Evolutionary conservation across 2,113 vertebrate species (phyloP).

Genomic region (Phycodurus eques): DNA sequence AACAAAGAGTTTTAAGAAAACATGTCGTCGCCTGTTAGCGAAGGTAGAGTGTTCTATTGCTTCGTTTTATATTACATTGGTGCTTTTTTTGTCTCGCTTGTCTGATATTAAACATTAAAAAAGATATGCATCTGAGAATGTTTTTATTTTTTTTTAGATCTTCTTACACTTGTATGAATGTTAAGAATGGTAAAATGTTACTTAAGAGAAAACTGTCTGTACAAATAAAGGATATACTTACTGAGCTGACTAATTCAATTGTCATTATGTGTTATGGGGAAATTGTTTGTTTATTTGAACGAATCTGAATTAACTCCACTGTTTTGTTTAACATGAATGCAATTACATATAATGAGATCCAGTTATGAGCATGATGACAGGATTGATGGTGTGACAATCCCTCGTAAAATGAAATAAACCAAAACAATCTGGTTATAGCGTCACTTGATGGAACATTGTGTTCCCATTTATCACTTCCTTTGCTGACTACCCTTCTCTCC

Average conservation of each 20-base stretch:
- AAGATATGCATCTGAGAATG: no score
- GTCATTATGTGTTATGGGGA: not conserved
- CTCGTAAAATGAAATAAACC: not conserved
- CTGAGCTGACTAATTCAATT: not conserved
- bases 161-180: no score
- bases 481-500: conserved; percentile 29
- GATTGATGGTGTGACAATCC: not conserved
- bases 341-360: not conserved
- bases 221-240: not conserved
- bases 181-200: not conserved
- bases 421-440: not conserved
- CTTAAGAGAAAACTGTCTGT: not conserved
- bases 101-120: no score
- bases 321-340: not conserved
- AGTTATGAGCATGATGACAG: not conserved
- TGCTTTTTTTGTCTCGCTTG: not conserved
- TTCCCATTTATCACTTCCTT: conserved; percentile 60
- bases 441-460: conserved; percentile 50
- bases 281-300: not conserved
- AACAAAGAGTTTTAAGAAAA: no score
- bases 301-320: not conserved
- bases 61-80: not conserved
- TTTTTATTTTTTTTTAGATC: no score
- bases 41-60: not conserved
- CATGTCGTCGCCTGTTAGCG: no score